These are phyloP conservation scores for Phlogophora meticulosa DNA, from an alignment of 2,888 invertebrate genomes.

Conservation along the genomic window DNA sequence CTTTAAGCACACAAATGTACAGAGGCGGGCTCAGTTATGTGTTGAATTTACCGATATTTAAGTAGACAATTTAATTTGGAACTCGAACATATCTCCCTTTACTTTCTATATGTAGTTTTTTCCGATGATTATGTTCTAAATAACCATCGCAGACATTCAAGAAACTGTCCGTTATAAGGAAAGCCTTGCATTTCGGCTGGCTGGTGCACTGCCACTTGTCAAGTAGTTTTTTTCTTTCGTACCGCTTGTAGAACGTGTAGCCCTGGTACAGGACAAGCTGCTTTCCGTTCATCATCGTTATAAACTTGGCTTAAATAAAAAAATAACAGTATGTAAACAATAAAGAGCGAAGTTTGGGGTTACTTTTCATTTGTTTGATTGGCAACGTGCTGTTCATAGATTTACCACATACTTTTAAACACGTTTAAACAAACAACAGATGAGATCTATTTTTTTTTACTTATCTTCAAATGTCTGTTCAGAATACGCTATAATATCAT, in stretches of 20 bases:
- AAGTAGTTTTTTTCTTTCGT: conserved; percentile 29
- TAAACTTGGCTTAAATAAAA: conserved; percentile 51
- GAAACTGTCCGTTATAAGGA: conserved; percentile 23
- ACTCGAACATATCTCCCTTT: conserved; percentile 43
- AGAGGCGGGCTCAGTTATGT: too few species aligned
- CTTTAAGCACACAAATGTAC: too few species aligned
- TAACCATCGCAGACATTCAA: conserved; percentile 26
- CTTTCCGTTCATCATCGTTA: conserved; percentile 44
- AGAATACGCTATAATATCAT: too few species aligned
- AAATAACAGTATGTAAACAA: conserved; percentile 5
- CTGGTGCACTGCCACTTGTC: conserved; percentile 58
- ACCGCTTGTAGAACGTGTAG: conserved; percentile 57
- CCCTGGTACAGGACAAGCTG: conserved; percentile 42
- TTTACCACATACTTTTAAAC: too few species aligned
- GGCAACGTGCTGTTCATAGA: too few species aligned
- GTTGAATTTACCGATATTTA: too few species aligned
- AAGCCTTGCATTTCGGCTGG: conserved; percentile 57
- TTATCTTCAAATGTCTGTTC: too few species aligned
- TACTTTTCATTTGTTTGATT: too few species aligned
- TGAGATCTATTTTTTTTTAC: too few species aligned
- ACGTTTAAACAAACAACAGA: too few species aligned
- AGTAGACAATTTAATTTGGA: conserved; percentile 22
- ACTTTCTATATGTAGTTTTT: conserved; percentile 25
- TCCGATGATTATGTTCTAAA: conserved; percentile 44
- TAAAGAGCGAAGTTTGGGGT: too few species aligned